Percentiles rank a stretch among this genome's conserved stretches.
Evolutionary conservation across 2,888 invertebrate genomes (phyloP).

Genomic region (Deilephila porcellus): DNA sequence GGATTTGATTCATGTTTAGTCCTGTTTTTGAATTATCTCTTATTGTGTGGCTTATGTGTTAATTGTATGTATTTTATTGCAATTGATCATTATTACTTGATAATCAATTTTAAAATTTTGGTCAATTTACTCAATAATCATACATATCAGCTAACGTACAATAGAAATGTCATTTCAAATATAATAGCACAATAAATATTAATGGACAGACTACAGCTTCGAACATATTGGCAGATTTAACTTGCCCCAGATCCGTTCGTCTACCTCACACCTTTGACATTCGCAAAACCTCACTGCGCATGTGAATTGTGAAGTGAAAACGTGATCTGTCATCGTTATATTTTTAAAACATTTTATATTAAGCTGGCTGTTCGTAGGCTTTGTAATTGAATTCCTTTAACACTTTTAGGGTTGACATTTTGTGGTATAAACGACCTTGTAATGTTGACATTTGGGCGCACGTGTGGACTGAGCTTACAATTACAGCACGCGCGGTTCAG

Average conservation of each 20-base stretch:
- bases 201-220: neutral
- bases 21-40: too few species aligned
- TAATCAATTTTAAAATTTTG: too few species aligned
- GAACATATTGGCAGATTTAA: slow-evolving; percentile 15
- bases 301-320: neutral
- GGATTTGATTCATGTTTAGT: too few species aligned
- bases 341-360: slow-evolving; percentile 13
- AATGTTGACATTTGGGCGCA: slow-evolving; percentile 12
- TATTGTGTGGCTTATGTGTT: too few species aligned
- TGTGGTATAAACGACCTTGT: slow-evolving; percentile 4
- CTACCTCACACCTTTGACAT: slow-evolving; percentile 19
- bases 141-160: too few species aligned
- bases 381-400: slow-evolving; percentile 1
- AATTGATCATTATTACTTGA: too few species aligned
- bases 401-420: neutral
- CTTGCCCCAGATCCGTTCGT: slow-evolving; percentile 7
- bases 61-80: too few species aligned
- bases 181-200: neutral
- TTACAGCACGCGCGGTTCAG: slow-evolving; percentile 1
- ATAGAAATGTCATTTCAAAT: neutral
- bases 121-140: too few species aligned
- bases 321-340: neutral
- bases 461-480: too few species aligned
- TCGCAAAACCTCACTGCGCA: slow-evolving; percentile 17
- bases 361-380: neutral